Evolutionary conservation across 2,797 vertebrate genomes (phyloP), one percentile per base, ranked within the genome.

Genomic region (Eulemur albifrons): DNA sequence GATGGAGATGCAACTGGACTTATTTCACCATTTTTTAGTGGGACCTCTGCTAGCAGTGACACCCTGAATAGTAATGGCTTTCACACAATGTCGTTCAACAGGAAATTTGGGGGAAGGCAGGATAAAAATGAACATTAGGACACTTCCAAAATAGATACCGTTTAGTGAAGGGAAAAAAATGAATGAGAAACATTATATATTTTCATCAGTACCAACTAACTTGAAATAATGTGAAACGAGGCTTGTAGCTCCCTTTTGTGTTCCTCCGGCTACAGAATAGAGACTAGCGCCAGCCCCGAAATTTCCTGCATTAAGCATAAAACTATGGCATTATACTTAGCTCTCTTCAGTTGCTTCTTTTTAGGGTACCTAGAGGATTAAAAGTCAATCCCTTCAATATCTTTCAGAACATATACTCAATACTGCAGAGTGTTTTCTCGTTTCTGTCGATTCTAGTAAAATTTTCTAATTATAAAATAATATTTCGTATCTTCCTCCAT

Each of bases 401-500:
- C 70, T 96, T 98, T 98, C 96, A 95, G 97, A 97, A 95, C 94
- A 69, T 90, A 94, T 94, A 84, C 94, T 98, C 94, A 86, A 79
- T 94, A 81, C 96, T 93, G 90, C 96, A 88, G 32, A 14, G 94
- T 97, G 97, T 98, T 98, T 98, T 96, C 98, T 95, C 97, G 75
- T 94, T 96, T 81, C 96, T 97, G 97, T 98, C 98, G 98, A 97
- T 98, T 98, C 97, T 97, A 97, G 98, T 98, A 98, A 98, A 97
- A 97, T 98, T 98, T 99, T 98, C 98, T 98, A 98, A 99, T 98
- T 98, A 98, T 98, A 98, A 98, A 98, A 98, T 98, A 97, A 97
- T 98, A 98, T 98, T 98, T 98, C 75, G 87, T 96, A 97, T 98
- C 97, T 97, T 98, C 97, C 96, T 97, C 95, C 97, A 96, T 96